Evolutionary conservation across 2,113 vertebrate species (phyloP).

Genomic region (Chloropsis cyanopogon): DNA sequence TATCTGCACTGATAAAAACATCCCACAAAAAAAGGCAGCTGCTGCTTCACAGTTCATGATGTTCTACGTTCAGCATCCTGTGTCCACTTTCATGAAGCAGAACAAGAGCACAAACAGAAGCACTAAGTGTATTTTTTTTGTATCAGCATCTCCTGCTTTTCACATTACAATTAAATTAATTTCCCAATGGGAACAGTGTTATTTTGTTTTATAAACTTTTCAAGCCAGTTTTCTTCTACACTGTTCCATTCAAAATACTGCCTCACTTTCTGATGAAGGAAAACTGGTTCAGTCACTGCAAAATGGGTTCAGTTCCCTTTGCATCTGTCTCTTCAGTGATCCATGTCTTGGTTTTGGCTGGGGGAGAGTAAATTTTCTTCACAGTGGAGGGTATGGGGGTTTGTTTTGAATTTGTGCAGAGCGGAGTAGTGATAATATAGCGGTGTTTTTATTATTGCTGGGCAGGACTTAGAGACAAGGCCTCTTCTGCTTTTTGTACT

Average conservation of each 20-base stretch:
- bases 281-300: not conserved
- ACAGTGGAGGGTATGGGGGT: not conserved
- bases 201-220: not conserved
- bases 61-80: not conserved
- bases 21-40: not conserved
- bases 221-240: not conserved
- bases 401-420: not conserved
- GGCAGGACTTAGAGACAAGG: not conserved
- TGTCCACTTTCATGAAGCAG: not conserved
- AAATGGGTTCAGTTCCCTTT: not conserved
- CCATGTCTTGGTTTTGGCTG: not conserved
- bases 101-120: not conserved
- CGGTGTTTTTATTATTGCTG: not conserved
- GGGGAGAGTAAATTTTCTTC: not conserved
- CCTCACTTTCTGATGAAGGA: not conserved
- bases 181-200: not conserved
- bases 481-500: not conserved
- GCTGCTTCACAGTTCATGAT: not conserved
- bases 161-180: not conserved
- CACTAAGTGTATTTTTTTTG: not conserved
- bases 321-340: not conserved
- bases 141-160: not conserved
- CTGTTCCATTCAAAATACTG: not conserved
- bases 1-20: slow-evolving; percentile 25
- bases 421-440: not conserved